Evolutionary conservation across 2,113 vertebrate genomes (phyloP).

Genomic region (Bujurquina vittata): DNA sequence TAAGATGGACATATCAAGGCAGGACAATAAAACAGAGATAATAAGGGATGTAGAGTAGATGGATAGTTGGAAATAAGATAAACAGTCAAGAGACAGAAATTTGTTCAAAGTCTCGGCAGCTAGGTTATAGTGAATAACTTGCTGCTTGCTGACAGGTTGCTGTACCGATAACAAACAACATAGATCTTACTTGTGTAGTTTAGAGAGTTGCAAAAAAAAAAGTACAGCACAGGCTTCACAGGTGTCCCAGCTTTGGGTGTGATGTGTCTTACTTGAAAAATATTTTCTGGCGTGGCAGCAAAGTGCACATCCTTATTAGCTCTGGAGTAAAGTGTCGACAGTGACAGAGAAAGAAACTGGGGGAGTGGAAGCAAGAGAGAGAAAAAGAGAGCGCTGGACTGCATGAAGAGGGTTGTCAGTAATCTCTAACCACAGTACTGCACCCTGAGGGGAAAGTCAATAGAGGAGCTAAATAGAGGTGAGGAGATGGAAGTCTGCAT

Average conservation of each 20-base stretch:
- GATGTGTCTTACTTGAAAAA: constrained; percentile 9
- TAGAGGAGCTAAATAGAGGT: constrained; percentile 74
- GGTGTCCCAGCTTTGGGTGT: constrained; percentile 8
- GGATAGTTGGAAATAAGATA: background rate
- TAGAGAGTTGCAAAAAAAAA: background rate
- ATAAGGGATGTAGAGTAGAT: background rate
- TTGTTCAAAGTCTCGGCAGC: background rate
- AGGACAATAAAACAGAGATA: constrained; percentile 28
- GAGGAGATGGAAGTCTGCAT: constrained; percentile 71
- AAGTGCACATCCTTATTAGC: constrained; percentile 42
- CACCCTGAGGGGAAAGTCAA: constrained; percentile 76
- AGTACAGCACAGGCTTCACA: background rate
- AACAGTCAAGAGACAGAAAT: constrained; percentile 2
- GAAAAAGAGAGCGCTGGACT: constrained; percentile 51
- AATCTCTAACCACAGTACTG: constrained; percentile 76
- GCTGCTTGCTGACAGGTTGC: background rate
- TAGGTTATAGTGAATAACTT: background rate
- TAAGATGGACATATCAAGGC: constrained; percentile 67
- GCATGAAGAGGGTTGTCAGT: constrained; percentile 72
- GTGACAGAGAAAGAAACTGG: constrained; percentile 19
- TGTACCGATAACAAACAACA: background rate
- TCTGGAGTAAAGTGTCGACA: constrained; percentile 38
- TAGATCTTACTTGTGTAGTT: background rate
- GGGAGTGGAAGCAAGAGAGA: constrained; percentile 2
- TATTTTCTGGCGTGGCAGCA: constrained; percentile 22